phyloP scores from a whole-genome alignment of 2,113 vertebrate species.

The zebrafish (Danio rerio) region DNA sequence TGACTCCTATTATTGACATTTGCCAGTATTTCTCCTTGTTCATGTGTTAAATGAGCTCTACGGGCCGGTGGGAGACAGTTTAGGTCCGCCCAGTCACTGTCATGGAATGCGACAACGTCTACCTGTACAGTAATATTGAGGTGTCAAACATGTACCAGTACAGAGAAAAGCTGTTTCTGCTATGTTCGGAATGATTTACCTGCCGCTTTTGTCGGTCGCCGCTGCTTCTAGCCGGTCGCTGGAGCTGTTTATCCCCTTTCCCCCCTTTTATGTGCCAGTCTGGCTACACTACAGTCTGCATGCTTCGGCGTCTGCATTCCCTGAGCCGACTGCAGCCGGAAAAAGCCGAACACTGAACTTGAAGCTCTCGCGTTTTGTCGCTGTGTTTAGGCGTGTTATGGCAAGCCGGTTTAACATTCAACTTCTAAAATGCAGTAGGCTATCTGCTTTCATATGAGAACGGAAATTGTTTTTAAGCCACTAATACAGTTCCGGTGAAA shows the following conservation, averaged over 20 bases:
- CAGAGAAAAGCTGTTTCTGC: neutral
- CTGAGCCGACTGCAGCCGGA: constrained; percentile 45
- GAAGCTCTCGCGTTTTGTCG: neutral
- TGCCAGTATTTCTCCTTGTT: constrained; percentile 21
- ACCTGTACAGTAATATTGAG: constrained; percentile 40
- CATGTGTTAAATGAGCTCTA: neutral
- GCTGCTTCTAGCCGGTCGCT: constrained; percentile 14
- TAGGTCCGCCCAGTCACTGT: constrained; percentile 42
- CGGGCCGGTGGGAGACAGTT: constrained; percentile 22
- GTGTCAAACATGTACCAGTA: neutral
- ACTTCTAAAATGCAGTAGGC: too few species aligned
- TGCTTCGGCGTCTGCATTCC: constrained; percentile 54
- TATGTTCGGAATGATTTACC: constrained; percentile 4
- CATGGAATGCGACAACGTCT: constrained; percentile 48
- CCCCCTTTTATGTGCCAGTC: constrained; percentile 30
- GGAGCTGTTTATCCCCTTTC: constrained; percentile 5
- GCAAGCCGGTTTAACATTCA: too few species aligned
- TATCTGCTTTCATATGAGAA: too few species aligned
- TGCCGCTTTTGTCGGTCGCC: neutral
- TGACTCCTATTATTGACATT: constrained; percentile 36
- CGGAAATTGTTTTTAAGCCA: too few species aligned
- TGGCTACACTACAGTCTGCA: constrained; percentile 32
- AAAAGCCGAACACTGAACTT: constrained; percentile 38
- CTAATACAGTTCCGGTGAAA: too few species aligned
- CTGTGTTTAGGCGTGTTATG: too few species aligned